These are phyloP conservation scores for Xenopus tropicalis DNA, from an alignment of 2,113 vertebrate species.

Conservation along the genomic window UCB_Xtro_10.0 CM004443.2:1060001-1060500, in stretches of 20 bases:
- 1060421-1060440: background rate
- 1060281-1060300: background rate
- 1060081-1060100: too few relatives aligned
- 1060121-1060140: too few relatives aligned
- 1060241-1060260: background rate
- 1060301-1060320: background rate
- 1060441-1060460: background rate
- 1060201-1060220: background rate
- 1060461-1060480: background rate
- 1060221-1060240: background rate
- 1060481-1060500: background rate
- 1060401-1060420: background rate
- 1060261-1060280: background rate
- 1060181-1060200: too few relatives aligned
- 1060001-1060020: too few relatives aligned
- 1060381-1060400: conserved; percentile 8
- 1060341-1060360: background rate
- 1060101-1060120: too few relatives aligned
- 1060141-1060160: too few relatives aligned
- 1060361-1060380: background rate
- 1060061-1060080: too few relatives aligned
- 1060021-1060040: too few relatives aligned
- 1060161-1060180: too few relatives aligned
- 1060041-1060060: too few relatives aligned
- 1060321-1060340: background rate